A percentile compares a stretch with the other conserved stretches of the same genome.
Conservation (phyloP, 1,140 invertebrate species). For the Polyergus mexicanus region DNA sequence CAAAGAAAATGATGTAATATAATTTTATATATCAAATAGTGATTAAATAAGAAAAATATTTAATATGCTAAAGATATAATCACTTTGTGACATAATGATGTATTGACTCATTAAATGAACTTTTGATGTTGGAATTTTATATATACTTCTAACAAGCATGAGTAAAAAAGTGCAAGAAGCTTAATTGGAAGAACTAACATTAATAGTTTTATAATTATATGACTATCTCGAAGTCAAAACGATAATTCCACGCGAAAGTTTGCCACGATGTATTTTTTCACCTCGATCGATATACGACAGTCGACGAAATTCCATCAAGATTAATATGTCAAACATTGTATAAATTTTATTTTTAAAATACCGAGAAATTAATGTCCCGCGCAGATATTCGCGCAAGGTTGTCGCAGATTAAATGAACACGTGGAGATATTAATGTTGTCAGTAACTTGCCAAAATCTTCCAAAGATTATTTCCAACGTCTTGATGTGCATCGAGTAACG, state of each 20-base stretch:
- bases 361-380: constrained; percentile 29
- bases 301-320: constrained; percentile 45
- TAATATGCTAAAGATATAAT: neutral
- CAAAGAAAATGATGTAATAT: neutral
- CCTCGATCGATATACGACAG: constrained; percentile 25
- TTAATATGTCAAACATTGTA: constrained; percentile 39
- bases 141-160: neutral
- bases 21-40: constrained; percentile 3
- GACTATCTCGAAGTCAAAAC: neutral
- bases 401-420: constrained; percentile 37
- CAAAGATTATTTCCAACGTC: constrained; percentile 20
- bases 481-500: neutral
- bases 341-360: constrained; percentile 52
- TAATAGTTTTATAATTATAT: neutral
- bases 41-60: neutral
- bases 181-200: neutral
- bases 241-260: neutral
- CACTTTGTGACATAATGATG: neutral
- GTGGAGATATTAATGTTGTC: constrained; percentile 50
- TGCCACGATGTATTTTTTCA: constrained; percentile 23
- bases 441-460: constrained; percentile 49
- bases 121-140: neutral
- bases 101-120: neutral
- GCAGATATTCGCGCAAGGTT: constrained; percentile 32
- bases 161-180: neutral